Evolutionary conservation across 2,113 vertebrate species (phyloP).

Genomic region (Mesocricetus auratus): DNA sequence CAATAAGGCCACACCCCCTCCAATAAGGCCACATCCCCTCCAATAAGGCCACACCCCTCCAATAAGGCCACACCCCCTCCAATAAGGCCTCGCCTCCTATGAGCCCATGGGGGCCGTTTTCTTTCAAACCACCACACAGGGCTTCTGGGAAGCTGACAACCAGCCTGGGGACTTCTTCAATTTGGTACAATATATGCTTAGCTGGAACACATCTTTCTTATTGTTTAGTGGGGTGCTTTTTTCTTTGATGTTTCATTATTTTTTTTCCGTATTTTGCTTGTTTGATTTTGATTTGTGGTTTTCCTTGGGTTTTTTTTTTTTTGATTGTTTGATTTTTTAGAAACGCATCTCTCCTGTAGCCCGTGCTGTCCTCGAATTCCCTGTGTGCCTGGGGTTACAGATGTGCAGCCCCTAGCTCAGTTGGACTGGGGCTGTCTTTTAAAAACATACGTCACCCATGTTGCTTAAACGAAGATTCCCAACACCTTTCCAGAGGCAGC

Average conservation of each 20-base stretch:
- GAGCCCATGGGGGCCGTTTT: neutral
- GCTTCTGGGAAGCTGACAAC: neutral
- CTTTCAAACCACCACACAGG: neutral
- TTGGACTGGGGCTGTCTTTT: neutral
- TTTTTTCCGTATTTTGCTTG: neutral
- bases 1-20: too few species aligned
- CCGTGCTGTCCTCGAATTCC: neutral
- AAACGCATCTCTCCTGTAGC: neutral
- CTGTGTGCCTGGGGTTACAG: neutral
- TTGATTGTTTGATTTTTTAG: neutral
- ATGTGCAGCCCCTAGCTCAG: neutral
- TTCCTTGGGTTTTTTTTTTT: neutral
- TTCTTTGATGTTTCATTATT: neutral
- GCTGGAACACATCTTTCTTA: neutral
- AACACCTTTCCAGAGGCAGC: neutral
- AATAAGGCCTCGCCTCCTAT: too few species aligned
- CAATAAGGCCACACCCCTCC: too few species aligned
- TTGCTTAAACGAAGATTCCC: slow-evolving; percentile 14
- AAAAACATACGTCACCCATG: neutral
- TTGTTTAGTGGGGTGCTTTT: neutral
- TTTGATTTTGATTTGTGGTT: neutral
- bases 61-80: too few species aligned
- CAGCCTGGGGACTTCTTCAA: neutral
- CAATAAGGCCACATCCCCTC: too few species aligned
- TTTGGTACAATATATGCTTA: slow-evolving; percentile 19